These are phyloP conservation scores for Leptodirus hochenwartii DNA, from an alignment of 2,888 invertebrate species.

Conservation along the genomic window DNA sequence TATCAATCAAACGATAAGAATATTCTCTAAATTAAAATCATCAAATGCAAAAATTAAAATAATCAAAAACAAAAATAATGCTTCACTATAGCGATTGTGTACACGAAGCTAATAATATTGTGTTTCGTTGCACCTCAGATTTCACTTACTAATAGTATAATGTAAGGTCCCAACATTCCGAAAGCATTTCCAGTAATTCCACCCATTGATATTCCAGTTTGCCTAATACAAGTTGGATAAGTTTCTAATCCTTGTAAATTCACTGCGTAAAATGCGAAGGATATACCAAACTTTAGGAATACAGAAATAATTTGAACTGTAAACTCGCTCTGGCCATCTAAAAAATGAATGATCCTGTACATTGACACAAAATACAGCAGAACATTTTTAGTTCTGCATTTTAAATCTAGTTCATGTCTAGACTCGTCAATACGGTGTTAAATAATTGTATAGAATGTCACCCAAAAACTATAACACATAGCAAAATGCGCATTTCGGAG, in stretches of 20 bases:
- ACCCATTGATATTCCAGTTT: constrained; percentile 42
- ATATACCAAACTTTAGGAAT: constrained; percentile 32
- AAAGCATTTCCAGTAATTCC: constrained; percentile 35
- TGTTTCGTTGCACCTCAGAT: not conserved
- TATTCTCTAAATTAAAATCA: too few species aligned
- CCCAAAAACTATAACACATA: too few species aligned
- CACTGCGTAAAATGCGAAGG: constrained; percentile 36
- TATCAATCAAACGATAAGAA: too few species aligned
- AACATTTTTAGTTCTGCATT: too few species aligned
- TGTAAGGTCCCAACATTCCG: constrained; percentile 38
- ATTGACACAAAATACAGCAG: too few species aligned
- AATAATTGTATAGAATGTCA: too few species aligned
- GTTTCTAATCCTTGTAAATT: constrained; percentile 44
- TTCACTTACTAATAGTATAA: constrained; percentile 35
- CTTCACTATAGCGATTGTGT: constrained; percentile 4
- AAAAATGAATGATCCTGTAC: too few species aligned
- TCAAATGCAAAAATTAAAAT: not conserved
- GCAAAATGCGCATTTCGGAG: too few species aligned
- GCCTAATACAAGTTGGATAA: constrained; percentile 46
- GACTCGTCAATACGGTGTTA: too few species aligned
- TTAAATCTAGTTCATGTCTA: too few species aligned
- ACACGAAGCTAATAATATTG: not conserved
- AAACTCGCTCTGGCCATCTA: too few species aligned
- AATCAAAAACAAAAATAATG: constrained; percentile 1
- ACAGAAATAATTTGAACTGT: constrained; percentile 21